Base-by-base conservation (phyloP, 2,888 invertebrate genomes). In the Morpho achilles region DNA sequence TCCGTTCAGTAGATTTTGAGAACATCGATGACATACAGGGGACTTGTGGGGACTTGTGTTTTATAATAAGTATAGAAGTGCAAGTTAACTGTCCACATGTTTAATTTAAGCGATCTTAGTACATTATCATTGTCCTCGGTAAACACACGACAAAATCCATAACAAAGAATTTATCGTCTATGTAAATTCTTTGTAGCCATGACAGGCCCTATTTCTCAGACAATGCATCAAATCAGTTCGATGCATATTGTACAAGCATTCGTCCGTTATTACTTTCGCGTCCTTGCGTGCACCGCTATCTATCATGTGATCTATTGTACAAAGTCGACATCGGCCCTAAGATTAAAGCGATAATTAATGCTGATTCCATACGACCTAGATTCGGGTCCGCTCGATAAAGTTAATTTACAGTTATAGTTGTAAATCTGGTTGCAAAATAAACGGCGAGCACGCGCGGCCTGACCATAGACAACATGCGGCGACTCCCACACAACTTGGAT, bases 321-420 rank as follows among this genome's bases (percentile, higher is more conserved):
- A 79, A 76, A 79, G 74, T 79, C 86, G 80, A 84, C 85, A 84
- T 85, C 84, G 87, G 82, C 84, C 82, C 83, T 83, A 78, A 88
- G 88, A 89, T 89, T 88, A 87, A 80, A 86, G 81, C 84, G 85
- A 88, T 88, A 89, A 89, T 89, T 89, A 88, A 89, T 89, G 88
- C 86, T 89, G 89, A 90, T 88, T 89, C 87, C 90, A 89, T 89
- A 88, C 89, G 89, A 89, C 89, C 89, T 87, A 89, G 82, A 82
- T 89, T 84, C 80, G 80, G 82, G 79, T 78, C 78, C 78, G 84
- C 81, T 86, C 85, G 88, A 86, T 87, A 86, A 86, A 89, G 82
- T 86, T 87, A 88, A 88, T 88, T 87, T 87, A 89, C 89, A 87
- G 88, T 87, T 88, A 85, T 87, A 85, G 87, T 87, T 86, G 84